Percentiles rank a stretch among this genome's conserved stretches.
Evolutionary conservation across 2,888 invertebrate species (phyloP).

Genomic region (Polymixis lichenea): DNA sequence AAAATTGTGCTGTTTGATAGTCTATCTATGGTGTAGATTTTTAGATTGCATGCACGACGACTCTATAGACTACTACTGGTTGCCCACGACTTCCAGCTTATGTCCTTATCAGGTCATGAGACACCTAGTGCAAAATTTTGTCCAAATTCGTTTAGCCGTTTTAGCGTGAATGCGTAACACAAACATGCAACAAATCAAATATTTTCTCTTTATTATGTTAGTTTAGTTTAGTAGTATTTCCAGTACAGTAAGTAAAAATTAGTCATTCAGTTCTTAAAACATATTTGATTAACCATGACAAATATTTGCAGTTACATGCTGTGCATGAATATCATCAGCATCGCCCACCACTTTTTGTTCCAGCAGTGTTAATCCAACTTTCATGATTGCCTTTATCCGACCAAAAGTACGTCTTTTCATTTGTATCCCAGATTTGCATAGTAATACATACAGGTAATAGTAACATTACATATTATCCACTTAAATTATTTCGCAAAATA

Average conservation of each 20-base stretch:
- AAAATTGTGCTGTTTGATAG: not conserved
- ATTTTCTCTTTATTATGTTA: too few relatives aligned
- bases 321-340: too few relatives aligned
- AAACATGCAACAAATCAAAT: too few relatives aligned
- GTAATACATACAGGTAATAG: not conserved
- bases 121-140: too few relatives aligned
- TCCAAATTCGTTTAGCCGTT: too few relatives aligned
- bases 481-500: conserved; percentile 57
- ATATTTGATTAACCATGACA: not conserved
- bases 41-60: not conserved
- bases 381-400: too few relatives aligned
- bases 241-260: too few relatives aligned
- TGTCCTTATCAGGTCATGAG: too few relatives aligned
- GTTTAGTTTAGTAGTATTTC: too few relatives aligned
- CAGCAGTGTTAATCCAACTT: not conserved
- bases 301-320: not conserved
- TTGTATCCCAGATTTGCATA: not conserved
- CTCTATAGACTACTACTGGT: not conserved
- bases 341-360: not conserved
- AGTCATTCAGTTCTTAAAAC: not conserved
- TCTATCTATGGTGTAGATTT: not conserved
- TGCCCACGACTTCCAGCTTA: too few relatives aligned
- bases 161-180: too few relatives aligned
- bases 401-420: not conserved
- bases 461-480: conserved; percentile 24